Conservation (phyloP, 2,113 vertebrate genomes). For the Gobio gobio region DNA sequence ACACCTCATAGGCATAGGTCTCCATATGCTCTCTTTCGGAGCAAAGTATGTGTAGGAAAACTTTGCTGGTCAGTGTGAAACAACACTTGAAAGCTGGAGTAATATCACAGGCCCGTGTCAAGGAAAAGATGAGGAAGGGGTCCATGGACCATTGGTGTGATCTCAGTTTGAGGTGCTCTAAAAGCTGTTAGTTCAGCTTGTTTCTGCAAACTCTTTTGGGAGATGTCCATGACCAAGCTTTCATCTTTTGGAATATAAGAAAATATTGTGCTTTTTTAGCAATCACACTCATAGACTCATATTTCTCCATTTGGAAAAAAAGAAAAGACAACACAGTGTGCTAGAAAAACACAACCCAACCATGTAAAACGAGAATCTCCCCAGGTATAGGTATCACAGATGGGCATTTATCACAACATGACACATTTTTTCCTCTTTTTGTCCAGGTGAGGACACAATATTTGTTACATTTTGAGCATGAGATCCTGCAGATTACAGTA, state of each 20-base stretch:
- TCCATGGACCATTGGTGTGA: slow-evolving; percentile 27
- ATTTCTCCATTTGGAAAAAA: background rate
- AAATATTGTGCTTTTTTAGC: background rate
- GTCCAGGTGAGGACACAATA: background rate
- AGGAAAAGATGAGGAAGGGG: slow-evolving; percentile 56
- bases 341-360: background rate
- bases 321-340: background rate
- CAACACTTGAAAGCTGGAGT: slow-evolving; percentile 71
- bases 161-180: slow-evolving; percentile 20
- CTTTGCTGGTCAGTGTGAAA: slow-evolving; percentile 71
- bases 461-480: background rate
- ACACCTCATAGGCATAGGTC: background rate
- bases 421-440: background rate
- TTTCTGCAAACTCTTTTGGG: slow-evolving; percentile 11
- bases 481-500: background rate
- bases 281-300: background rate
- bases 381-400: background rate
- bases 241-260: background rate
- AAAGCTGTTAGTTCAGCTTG: slow-evolving; percentile 6
- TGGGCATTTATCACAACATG: background rate
- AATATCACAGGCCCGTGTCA: slow-evolving; percentile 65
- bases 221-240: background rate
- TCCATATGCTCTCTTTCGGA: slow-evolving; percentile 18
- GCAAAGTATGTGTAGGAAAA: slow-evolving; percentile 68
- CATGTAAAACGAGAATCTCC: background rate